A percentile compares a stretch with the other conserved stretches of the same genome.
Conservation (phyloP, 2,113 vertebrate species). For the Micromys minutus region DNA sequence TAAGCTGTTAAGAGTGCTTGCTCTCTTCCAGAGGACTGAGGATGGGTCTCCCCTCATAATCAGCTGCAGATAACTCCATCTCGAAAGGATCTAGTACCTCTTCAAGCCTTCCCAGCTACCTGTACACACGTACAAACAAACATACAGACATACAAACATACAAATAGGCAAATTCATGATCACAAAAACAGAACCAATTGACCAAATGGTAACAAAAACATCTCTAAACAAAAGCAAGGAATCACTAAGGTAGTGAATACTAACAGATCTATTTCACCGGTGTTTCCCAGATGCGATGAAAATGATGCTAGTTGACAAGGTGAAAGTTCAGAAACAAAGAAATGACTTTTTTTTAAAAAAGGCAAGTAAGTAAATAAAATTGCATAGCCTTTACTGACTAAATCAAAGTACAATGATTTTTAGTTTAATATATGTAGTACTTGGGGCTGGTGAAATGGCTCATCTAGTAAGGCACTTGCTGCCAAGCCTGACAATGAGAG, state of each 20-base stretch:
- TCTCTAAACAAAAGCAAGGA: not conserved
- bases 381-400: not conserved
- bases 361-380: not conserved
- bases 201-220: not conserved
- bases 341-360: not conserved
- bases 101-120: not conserved
- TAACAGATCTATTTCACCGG: not conserved
- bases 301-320: not conserved
- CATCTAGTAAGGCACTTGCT: not conserved
- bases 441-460: not conserved
- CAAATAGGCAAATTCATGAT: not conserved
- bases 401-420: not conserved
- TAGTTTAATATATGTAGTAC: not conserved
- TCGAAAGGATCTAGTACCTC: not conserved
- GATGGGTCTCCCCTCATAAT: not conserved
- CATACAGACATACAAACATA: not conserved
- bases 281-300: not conserved
- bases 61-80: not conserved
- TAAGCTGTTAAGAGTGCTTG: not conserved
- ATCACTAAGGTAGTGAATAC: not conserved
- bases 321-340: not conserved
- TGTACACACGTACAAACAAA: not conserved
- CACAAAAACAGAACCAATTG: not conserved
- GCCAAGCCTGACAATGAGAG: not conserved
- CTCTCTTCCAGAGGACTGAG: not conserved